phyloP scores from a whole-genome alignment of 2,797 vertebrate genomes.

The Sylvia borin region DNA sequence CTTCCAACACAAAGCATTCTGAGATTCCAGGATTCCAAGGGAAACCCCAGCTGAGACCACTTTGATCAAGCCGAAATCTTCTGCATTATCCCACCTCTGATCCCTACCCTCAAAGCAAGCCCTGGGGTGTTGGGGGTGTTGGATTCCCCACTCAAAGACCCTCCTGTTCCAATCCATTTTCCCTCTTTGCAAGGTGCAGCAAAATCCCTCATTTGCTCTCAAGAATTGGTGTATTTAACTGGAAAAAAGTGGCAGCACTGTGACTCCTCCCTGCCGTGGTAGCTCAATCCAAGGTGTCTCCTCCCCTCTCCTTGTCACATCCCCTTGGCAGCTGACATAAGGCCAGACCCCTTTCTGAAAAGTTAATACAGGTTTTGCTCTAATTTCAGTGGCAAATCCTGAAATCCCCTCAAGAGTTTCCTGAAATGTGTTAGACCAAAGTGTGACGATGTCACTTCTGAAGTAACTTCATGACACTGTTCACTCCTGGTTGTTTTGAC shows the following conservation, averaged over 20 bases:
- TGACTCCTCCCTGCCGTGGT: background rate
- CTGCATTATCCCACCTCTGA: background rate
- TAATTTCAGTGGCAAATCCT: background rate
- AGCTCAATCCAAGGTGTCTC: background rate
- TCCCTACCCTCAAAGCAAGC: background rate
- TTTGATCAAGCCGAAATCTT: background rate
- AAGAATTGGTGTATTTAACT: background rate
- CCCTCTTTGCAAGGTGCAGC: background rate
- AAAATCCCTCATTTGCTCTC: background rate
- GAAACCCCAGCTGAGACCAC: background rate
- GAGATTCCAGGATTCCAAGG: background rate
- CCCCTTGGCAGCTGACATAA: background rate
- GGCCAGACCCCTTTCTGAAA: background rate
- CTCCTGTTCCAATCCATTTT: background rate
- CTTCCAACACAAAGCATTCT: background rate
- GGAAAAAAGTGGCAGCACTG: background rate
- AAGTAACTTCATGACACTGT: background rate
- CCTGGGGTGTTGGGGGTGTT: background rate
- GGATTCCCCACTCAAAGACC: background rate
- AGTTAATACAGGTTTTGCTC: background rate
- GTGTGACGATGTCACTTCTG: background rate
- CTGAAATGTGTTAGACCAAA: background rate
- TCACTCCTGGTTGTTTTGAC: conserved; percentile 16
- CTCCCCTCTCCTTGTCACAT: background rate
- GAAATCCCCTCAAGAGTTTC: background rate